Evolutionary conservation across 2,113 vertebrate genomes (phyloP), one percentile per base, ranked within the genome.

Genomic region (Blennius ocellaris): DNA sequence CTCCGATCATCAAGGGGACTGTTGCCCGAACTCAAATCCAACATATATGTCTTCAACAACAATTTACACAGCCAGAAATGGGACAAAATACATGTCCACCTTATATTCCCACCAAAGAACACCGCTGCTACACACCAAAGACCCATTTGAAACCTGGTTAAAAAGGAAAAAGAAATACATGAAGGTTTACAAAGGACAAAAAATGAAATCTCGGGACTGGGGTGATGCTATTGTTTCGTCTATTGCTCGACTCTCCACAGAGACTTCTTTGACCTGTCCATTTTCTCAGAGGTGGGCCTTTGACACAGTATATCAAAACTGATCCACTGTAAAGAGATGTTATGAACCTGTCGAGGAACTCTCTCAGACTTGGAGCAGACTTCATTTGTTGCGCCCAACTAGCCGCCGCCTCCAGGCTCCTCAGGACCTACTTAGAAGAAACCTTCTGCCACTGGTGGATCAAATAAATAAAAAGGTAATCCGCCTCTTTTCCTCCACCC

Each of bases 401-500:
- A 50, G 41, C 67, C 39, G 10, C 53, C 6, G 68, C 62, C 45
- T 59, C 76, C 72, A 63, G 40, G 10, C 54, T 52, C 55, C 50
- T 73, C 67, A 48, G 55, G 47, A 79, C 72, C 70, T 70, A 61
- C 73, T 84, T 86, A 80, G 59, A 30, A 73, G 62, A 81, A 76
- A 55, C 71, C 67, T 65, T 76, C 70, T 54, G 58, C 74, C 59
- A 17, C 11, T 48, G 69, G 58, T 70, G 77, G 73, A 78, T 87
- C 82, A 82, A 69, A 88, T 85, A 80, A 83, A 90, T 84, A 84
- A 89, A 87, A 82, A 82, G 69, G 63, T 87, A 75, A 89, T 88
- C 74, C 77, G 73, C 64, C 69, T 30, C 58, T 14, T 78, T 73
- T 38, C 74, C 21, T 58, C 80, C 68, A 68, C 68, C 70, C 40